Conservation (phyloP, 2,888 invertebrate genomes). For the Flexamia atlantica region DNA sequence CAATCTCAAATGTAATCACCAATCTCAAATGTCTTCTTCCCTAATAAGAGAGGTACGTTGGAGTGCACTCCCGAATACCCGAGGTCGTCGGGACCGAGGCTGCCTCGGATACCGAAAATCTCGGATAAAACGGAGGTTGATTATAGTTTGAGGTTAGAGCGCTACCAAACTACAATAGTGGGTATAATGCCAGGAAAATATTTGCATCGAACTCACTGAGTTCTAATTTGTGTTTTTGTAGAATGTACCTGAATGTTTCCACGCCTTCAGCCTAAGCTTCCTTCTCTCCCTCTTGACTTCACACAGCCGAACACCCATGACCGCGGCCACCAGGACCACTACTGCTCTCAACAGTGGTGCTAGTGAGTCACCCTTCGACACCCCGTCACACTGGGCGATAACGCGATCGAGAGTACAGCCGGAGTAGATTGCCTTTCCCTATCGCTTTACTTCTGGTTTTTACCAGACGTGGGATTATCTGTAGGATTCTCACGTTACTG, state of each 20-base stretch:
- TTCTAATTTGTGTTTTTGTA: too few species aligned
- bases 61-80: too few species aligned
- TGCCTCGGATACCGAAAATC: too few species aligned
- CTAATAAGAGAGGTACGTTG: too few species aligned
- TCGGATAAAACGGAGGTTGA: too few species aligned
- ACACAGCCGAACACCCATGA: slow-evolving; percentile 15
- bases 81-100: too few species aligned
- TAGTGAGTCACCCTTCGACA: not conserved
- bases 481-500: slow-evolving; percentile 8
- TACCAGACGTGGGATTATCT: slow-evolving; percentile 29
- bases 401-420: not conserved
- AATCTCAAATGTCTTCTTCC: too few species aligned
- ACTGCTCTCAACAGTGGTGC: not conserved
- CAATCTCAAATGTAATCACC: too few species aligned
- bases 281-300: slow-evolving; percentile 12
- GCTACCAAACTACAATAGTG: too few species aligned
- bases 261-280: not conserved
- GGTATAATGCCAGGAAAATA: too few species aligned
- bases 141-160: too few species aligned
- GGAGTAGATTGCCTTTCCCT: slow-evolving; percentile 25
- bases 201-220: too few species aligned
- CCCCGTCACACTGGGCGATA: not conserved
- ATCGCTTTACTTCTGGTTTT: slow-evolving; percentile 34
- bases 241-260: slow-evolving; percentile 28
- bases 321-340: not conserved